These are phyloP conservation scores for crab-eating macaque (Macaca fascicularis) DNA, from an alignment of 2,113 vertebrate genomes.

Conservation along the genomic window T2T-MFA8v1.1 NC_088375.1:229363001-229363500, in stretches of 20 bases:
- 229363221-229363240: background rate
- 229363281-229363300: too few species aligned
- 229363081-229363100: rapidly evolving
- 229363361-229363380: background rate
- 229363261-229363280: background rate
- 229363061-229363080: background rate
- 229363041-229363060: rapidly evolving
- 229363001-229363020: background rate
- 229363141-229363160: background rate
- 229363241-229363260: background rate
- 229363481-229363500: rapidly evolving
- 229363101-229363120: rapidly evolving
- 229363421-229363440: background rate
- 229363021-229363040: too few species aligned
- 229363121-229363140: rapidly evolving
- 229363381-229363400: too few species aligned
- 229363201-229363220: background rate
- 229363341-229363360: background rate
- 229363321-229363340: too few species aligned
- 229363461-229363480: rapidly evolving
- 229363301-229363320: rapidly evolving
- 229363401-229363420: background rate
- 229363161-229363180: rapidly evolving
- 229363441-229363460: rapidly evolving
- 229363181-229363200: rapidly evolving